These are phyloP conservation scores for Rotaria sp. DNA, from an alignment of 2,888 invertebrate genomes.

Conservation along the genomic window DNA sequence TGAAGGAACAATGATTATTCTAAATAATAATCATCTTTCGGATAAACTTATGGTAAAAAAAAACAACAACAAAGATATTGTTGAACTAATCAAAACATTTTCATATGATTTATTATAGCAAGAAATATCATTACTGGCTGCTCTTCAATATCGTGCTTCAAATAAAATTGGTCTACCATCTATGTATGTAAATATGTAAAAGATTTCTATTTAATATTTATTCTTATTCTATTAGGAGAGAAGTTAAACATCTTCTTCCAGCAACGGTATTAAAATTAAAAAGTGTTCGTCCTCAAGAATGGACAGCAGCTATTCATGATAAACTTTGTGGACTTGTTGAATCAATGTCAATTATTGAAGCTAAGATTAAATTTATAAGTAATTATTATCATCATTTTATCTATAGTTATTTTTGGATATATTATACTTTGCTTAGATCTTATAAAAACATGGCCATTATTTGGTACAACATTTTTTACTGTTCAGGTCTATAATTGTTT, in stretches of 20 bases:
- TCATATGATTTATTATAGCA: constrained; percentile 55
- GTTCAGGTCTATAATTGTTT: constrained; percentile 61
- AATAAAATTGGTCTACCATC: constrained; percentile 76
- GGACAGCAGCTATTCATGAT: constrained; percentile 78
- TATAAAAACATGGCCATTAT: constrained; percentile 84
- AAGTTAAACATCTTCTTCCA: constrained; percentile 74
- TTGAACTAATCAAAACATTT: neutral
- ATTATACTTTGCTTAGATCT: constrained; percentile 64
- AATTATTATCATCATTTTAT: constrained; percentile 37
- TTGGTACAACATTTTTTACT: constrained; percentile 95
- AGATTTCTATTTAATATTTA: neutral
- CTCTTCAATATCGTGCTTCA: constrained; percentile 80
- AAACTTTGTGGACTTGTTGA: constrained; percentile 74
- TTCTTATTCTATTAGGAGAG: constrained; percentile 48
- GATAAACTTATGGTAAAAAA: constrained; percentile 57
- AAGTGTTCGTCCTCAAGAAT: constrained; percentile 77
- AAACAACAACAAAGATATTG: neutral
- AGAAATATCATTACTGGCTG: constrained; percentile 82
- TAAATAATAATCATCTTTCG: constrained; percentile 65
- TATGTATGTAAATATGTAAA: constrained; percentile 60
- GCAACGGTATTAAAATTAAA: constrained; percentile 77
- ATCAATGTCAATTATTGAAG: constrained; percentile 68
- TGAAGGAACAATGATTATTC: constrained; percentile 78
- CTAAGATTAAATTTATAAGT: constrained; percentile 70
- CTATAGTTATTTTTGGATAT: neutral